Evolutionary conservation across 2,888 invertebrate species (phyloP), one percentile per base, ranked within the genome.

Genomic region (Ametastegia equiseti): DNA sequence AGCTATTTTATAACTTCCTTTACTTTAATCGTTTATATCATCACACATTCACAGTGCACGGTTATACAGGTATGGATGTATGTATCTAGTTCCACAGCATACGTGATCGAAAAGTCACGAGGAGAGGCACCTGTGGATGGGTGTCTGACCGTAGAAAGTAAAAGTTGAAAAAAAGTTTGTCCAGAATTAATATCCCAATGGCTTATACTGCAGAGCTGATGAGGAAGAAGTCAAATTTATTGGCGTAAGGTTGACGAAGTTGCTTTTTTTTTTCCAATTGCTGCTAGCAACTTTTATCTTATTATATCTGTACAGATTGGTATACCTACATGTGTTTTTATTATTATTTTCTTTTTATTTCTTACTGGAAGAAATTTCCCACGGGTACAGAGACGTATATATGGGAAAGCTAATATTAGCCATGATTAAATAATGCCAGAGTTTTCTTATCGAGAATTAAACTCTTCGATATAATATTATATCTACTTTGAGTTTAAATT

Each of bases 61-160:
- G 1, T 60, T 30, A 60, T 23, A 30, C 15, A 23, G 11, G 30
- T 15, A 30, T 60, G 15, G 13, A 60, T 60, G 19, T 27, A 60
- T 23, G 30, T 60, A 60, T 60, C 30, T 60, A 42, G 4, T 4
- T 42, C 5, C 42, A 6, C 42, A n/a, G 60, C 30, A 60, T 15
- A 60, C 30, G 30, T 60, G 60, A 60, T 60, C 60, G 15, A 13
- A 60, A 30, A 30, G 42, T 6, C 30, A 30, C 60, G 60, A 60
- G 42, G 42, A n/a, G n/a, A n/a, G 27, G 60, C 60, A 60, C 60
- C 60, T 60, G 60, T 60, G 15, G 60, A 60, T 23, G 60, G 11
- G 57, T 30, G 54, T 54, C n/a, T 30, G 60, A 27, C 27, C 60
- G 60, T 60, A 13, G 60, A 60, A 30, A 60, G 60, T 60, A 30